Conservation (phyloP, 1,140 invertebrate species). For the Reticulitermes speratus region DNA sequence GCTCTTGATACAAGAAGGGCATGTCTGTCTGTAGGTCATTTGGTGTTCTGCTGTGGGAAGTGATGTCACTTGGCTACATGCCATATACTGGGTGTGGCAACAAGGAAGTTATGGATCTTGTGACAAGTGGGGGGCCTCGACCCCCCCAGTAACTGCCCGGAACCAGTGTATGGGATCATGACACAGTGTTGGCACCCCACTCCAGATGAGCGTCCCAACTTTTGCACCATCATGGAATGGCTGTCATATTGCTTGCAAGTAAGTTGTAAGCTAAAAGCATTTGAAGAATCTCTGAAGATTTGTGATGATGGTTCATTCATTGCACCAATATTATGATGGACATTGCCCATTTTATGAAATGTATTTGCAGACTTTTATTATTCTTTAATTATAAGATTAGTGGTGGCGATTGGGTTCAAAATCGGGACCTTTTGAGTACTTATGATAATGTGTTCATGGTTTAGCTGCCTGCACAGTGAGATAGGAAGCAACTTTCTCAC, state of each 20-base stretch:
- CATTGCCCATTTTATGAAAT: no score
- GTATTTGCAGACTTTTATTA: not conserved
- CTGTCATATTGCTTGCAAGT: conserved; percentile 84
- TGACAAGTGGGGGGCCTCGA: conserved; percentile 85
- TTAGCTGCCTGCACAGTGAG: no score
- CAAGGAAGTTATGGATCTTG: conserved; percentile 96
- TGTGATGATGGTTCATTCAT: not conserved
- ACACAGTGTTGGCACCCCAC: conserved; percentile 88
- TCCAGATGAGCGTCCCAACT: conserved; percentile 82
- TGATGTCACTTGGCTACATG: conserved; percentile 94
- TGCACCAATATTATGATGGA: no score
- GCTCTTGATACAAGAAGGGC: not conserved
- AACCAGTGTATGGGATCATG: conserved; percentile 87
- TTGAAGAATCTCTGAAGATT: not conserved
- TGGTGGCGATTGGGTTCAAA: no score
- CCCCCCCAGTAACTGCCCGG: conserved; percentile 75
- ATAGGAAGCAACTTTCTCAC: no score
- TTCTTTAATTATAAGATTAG: not conserved
- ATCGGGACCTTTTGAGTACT: no score
- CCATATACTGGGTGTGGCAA: conserved; percentile 96
- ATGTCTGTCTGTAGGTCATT: conserved; percentile 70
- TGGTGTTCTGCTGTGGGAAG: conserved; percentile 95
- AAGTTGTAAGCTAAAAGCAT: not conserved
- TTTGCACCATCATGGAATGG: conserved; percentile 78
- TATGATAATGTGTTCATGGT: no score